Evolutionary conservation across 1,140 invertebrate genomes (phyloP).

Genomic region (Zaprionus kolodkinae): DNA sequence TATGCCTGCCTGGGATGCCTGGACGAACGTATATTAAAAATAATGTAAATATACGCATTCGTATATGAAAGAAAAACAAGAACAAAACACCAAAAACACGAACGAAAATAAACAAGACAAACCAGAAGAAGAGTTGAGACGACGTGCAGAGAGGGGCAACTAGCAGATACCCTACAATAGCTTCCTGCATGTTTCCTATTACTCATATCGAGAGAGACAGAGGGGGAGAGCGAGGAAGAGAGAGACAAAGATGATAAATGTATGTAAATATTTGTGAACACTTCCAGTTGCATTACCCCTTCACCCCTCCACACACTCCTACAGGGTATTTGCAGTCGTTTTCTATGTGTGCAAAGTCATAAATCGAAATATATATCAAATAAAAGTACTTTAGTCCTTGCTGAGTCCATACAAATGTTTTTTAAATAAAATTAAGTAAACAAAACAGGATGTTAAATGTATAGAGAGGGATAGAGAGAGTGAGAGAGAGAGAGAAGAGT

Average conservation of each 20-base stretch:
- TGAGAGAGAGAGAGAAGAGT: neutral
- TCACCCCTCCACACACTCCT: neutral
- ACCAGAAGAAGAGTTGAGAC: neutral
- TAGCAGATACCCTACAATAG: neutral
- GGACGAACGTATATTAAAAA: conserved; percentile 40
- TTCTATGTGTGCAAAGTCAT: neutral
- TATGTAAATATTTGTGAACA: conserved; percentile 2
- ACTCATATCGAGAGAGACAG: too few relatives aligned
- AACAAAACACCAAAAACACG: conserved; percentile 20
- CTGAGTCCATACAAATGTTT: neutral
- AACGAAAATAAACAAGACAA: conserved; percentile 13
- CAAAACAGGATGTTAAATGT: neutral
- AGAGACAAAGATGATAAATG: neutral
- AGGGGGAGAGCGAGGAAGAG: too few relatives aligned
- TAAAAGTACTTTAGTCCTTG: neutral
- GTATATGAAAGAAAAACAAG: conserved; percentile 41
- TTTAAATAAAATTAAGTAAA: conserved; percentile 10
- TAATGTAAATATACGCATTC: conserved; percentile 48
- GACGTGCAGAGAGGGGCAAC: neutral
- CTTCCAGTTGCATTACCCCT: neutral
- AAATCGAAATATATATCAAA: conserved; percentile 7
- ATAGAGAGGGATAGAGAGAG: neutral
- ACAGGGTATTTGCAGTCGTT: neutral
- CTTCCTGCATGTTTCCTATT: neutral
- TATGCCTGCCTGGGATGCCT: neutral